Base-by-base conservation (phyloP, 2,888 invertebrate species). In the Caenorhabditis sulstoni region DNA sequence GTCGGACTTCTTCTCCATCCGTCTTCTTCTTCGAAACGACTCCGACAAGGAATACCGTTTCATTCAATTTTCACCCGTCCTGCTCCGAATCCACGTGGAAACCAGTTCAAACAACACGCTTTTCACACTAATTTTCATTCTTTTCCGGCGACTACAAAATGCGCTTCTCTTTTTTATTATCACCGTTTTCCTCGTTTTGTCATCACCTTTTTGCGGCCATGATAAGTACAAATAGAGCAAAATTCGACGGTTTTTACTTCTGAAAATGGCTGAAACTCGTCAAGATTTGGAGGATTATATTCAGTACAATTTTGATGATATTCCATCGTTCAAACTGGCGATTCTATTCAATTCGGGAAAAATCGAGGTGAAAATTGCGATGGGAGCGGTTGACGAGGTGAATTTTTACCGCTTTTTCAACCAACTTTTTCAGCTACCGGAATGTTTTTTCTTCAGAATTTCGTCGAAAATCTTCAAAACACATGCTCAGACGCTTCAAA, bases 261-360 rank as follows among this genome's bases (percentile, higher is more conserved):
- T 23, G 53, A 64, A 23, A n/a, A 66, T 66, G 66, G 7, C n/a
- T 8, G 61, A 70, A 18, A 18, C 53, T 16, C 7, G 52, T n/a
- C 70, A 70, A 62, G 70, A 70, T 44, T 39, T 70, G 3, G 47
- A 62, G 7, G 70, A 70, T 55, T 70, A 70, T 23, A 70, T 70
- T 55, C 70, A 70, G 16, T 70, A 70, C 45, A 61, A 70, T 23
- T 70, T 70, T 12, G 70, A 70, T 18, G 70, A 59, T 16, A 55
- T 70, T 41, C 39, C 61, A 11, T 47, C 47, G 3, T 70, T 70
- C 35, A 70, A 70, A 23, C 22, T 70, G 14, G 61, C 70, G 2
- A 1, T 70, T n/a, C 62, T 70, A 37, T 3, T 70, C 12, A 53
- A 37, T 39, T 47, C 35, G 3, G 70, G 55, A 3, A 35, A 62